Evolutionary conservation across 2,113 vertebrate genomes (phyloP).

Genomic region (Bubo blakistoni): DNA sequence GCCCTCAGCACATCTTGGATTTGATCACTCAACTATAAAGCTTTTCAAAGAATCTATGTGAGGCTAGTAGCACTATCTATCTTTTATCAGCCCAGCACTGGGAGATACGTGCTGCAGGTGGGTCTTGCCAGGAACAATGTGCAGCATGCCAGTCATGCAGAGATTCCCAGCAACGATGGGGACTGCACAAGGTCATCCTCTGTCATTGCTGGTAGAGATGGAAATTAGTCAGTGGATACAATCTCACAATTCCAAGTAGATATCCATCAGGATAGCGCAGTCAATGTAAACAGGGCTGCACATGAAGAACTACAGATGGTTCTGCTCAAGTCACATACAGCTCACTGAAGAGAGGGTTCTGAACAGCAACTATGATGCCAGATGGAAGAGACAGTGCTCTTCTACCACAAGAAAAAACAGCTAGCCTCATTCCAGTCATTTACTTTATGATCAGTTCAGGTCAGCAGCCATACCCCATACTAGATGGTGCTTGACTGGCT

Average conservation of each 20-base stretch:
- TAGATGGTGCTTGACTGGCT: not conserved
- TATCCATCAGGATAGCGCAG: not conserved
- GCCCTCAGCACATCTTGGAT: not conserved
- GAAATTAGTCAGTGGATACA: not conserved
- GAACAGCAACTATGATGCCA: not conserved
- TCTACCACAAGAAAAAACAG: not conserved
- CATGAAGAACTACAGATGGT: not conserved
- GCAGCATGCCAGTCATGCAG: not conserved
- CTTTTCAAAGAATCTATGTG: not conserved
- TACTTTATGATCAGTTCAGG: not conserved
- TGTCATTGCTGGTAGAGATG: not conserved
- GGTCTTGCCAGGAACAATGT: not conserved
- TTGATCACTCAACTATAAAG: not conserved
- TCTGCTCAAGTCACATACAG: not conserved
- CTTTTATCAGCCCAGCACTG: not conserved
- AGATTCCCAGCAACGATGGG: not conserved
- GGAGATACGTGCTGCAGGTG: not conserved
- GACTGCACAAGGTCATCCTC: not conserved
- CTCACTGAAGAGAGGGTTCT: not conserved
- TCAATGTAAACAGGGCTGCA: not conserved
- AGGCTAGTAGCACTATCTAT: not conserved
- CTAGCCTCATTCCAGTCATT: not conserved
- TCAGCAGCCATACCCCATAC: not conserved
- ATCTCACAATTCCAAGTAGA: not conserved
- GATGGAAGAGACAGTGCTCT: not conserved